These are phyloP conservation scores for Malurus cyaneus DNA, from an alignment of 2,113 vertebrate genomes.

Conservation along the genomic window DNA sequence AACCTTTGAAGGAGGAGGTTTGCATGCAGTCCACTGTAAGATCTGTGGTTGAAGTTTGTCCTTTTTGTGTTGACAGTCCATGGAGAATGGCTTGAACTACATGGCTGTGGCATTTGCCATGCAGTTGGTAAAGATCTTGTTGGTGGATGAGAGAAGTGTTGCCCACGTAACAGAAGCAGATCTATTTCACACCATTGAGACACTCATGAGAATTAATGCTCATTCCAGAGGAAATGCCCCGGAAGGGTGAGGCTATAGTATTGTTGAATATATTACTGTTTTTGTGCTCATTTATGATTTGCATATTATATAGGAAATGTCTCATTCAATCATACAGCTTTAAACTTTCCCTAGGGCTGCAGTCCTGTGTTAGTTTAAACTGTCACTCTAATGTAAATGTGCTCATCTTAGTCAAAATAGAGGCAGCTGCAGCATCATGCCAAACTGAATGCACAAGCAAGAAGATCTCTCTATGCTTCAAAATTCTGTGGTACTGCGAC, in stretches of 20 bases:
- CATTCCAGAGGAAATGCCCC: constrained; percentile 98
- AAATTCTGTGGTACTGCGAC: neutral
- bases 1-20: neutral
- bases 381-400: neutral
- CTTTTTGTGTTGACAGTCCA: constrained; percentile 80
- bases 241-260: constrained; percentile 85
- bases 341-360: neutral
- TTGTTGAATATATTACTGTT: neutral
- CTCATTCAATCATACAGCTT: neutral
- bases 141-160: constrained; percentile 95
- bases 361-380: neutral
- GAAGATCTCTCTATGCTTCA: neutral
- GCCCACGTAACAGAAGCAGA: constrained; percentile 96
- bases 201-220: constrained; percentile 97
- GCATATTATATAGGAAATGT: rapidly evolving
- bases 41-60: neutral
- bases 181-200: constrained; percentile 98
- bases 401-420: neutral
- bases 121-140: constrained; percentile 94
- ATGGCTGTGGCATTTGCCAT: constrained; percentile 99
- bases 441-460: neutral
- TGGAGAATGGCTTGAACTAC: constrained; percentile 99
- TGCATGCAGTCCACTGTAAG: neutral
- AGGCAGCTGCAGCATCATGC: neutral
- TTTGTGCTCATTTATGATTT: neutral